These are phyloP conservation scores for Danio aesculapii DNA, from an alignment of 2,797 vertebrate species.

Conservation along the genomic window DNA sequence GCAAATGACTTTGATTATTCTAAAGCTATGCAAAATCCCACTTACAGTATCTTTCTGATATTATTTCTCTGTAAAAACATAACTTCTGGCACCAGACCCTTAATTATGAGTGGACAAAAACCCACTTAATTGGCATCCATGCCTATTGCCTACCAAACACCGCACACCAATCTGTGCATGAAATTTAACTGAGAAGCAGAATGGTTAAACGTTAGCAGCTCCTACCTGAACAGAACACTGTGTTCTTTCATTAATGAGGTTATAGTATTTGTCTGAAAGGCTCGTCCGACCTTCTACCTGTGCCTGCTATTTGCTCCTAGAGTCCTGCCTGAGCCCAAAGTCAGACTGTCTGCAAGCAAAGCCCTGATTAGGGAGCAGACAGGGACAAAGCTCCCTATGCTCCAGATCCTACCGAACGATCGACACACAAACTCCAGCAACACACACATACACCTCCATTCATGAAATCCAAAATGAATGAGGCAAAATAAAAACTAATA, in stretches of 20 bases:
- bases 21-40: neutral
- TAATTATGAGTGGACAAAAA: neutral
- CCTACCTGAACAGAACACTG: neutral
- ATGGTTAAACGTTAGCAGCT: neutral
- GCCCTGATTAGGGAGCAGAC: constrained; percentile 57
- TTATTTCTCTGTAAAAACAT: neutral
- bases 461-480: neutral
- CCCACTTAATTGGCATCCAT: neutral
- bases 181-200: neutral
- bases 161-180: neutral
- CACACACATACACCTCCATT: constrained; percentile 9
- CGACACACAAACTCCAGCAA: constrained; percentile 6
- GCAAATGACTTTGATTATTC: neutral
- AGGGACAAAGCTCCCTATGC: constrained; percentile 67
- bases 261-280: constrained; percentile 23
- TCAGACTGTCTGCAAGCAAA: constrained; percentile 54
- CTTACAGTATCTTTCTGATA: neutral
- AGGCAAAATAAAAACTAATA: constrained; percentile 32
- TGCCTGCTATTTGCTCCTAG: constrained; percentile 38
- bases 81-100: neutral
- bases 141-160: neutral
- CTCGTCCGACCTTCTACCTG: constrained; percentile 37
- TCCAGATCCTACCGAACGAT: constrained; percentile 66
- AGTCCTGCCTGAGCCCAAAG: constrained; percentile 54
- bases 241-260: constrained; percentile 2